These are phyloP conservation scores for Penaeus monodon DNA, from an alignment of 2,888 invertebrate species.

Conservation along the genomic window DNA sequence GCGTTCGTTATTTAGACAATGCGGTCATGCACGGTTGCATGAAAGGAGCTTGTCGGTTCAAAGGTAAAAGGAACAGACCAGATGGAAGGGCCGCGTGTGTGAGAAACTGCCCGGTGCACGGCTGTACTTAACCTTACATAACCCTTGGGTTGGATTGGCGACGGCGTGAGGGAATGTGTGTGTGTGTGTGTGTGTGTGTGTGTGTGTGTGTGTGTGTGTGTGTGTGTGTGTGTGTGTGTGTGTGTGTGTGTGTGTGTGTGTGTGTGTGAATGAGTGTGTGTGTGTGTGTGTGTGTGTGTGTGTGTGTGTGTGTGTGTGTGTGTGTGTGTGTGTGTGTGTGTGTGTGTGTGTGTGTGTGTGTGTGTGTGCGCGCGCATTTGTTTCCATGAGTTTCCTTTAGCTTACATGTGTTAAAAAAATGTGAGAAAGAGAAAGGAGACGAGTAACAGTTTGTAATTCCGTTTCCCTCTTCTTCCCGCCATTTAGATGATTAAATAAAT, in stretches of 20 bases:
- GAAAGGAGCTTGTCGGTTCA: too few species aligned
- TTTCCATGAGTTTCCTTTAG: not conserved
- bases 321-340: constrained; percentile 7
- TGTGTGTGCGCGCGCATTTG: not conserved
- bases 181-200: not conserved
- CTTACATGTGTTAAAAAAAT: not conserved
- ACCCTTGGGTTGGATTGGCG: not conserved
- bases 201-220: not conserved
- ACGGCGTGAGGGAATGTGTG: not conserved
- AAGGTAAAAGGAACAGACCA: too few species aligned
- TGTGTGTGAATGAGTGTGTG: not conserved
- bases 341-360: not conserved
- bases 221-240: constrained; percentile 6
- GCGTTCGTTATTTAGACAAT: too few species aligned
- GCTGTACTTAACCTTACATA: too few species aligned
- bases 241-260: not conserved
- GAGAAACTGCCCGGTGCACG: too few species aligned
- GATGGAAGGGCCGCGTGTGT: too few species aligned
- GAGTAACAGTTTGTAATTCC: too few species aligned
- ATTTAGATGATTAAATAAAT: too few species aligned
- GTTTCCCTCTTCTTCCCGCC: too few species aligned
- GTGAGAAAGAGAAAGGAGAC: not conserved
- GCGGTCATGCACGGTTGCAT: too few species aligned
- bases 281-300: not conserved
- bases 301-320: not conserved